These are phyloP conservation scores for Naso thynnoides DNA, from an alignment of 2,797 vertebrate genomes.

Conservation along the genomic window DNA sequence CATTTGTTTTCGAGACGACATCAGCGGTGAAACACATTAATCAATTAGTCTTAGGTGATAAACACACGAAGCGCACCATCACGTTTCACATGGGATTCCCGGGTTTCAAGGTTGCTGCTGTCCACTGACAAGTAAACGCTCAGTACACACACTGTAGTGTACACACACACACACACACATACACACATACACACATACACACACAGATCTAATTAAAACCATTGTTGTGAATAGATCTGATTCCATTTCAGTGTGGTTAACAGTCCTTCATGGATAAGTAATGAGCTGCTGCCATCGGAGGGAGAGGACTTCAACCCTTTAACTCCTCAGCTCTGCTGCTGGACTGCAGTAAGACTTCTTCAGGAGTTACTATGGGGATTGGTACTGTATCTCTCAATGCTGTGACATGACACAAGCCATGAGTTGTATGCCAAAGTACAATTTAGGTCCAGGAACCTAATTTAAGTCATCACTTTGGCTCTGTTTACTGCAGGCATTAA, in stretches of 20 bases:
- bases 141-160: constrained; percentile 2
- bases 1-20: constrained; percentile 80
- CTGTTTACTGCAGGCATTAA: no score
- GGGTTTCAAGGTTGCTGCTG: constrained; percentile 76
- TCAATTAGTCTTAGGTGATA: constrained; percentile 82
- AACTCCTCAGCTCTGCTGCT: constrained; percentile 57
- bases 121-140: constrained; percentile 52
- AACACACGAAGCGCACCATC: constrained; percentile 70
- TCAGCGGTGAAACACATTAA: constrained; percentile 80
- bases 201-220: constrained; percentile 80
- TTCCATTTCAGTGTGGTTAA: constrained; percentile 82
- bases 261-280: constrained; percentile 83
- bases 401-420: constrained; percentile 27
- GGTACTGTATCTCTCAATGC: constrained; percentile 49
- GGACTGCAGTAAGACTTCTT: constrained; percentile 60
- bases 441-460: constrained; percentile 10
- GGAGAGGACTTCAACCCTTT: constrained; percentile 67
- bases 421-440: constrained; percentile 1
- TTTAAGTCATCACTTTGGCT: constrained; percentile 8
- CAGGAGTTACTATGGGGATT: constrained; percentile 65
- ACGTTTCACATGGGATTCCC: constrained; percentile 72
- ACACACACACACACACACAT: constrained; percentile 14
- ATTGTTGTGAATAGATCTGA: constrained; percentile 80
- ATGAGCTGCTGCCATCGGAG: constrained; percentile 72
- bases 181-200: constrained; percentile 31